These are phyloP conservation scores for Hippocampus barbouri DNA, from an alignment of 2,113 vertebrate genomes.

Conservation along the genomic window DNA sequence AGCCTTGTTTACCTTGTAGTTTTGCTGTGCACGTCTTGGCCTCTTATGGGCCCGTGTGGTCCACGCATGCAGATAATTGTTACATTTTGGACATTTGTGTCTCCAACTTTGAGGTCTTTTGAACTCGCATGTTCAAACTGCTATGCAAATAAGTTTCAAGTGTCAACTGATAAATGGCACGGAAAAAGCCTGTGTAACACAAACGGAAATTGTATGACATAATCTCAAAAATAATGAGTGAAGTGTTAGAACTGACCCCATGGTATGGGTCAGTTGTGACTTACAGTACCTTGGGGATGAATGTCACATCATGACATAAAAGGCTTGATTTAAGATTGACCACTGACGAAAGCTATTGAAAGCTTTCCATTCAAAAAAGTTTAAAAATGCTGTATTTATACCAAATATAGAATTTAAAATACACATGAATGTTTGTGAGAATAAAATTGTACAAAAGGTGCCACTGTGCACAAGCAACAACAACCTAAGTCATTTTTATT, in stretches of 20 bases:
- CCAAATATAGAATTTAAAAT: not conserved
- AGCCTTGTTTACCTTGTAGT: too few species aligned
- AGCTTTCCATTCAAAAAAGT: not conserved
- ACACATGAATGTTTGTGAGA: not conserved
- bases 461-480: too few species aligned
- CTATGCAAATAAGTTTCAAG: too few species aligned
- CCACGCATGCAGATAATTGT: not conserved
- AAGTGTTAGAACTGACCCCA: not conserved
- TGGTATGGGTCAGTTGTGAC: not conserved
- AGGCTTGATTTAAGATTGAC: too few species aligned
- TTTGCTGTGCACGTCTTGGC: too few species aligned
- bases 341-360: not conserved
- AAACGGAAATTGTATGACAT: not conserved
- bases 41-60: too few species aligned
- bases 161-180: not conserved
- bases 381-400: not conserved
- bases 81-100: not conserved
- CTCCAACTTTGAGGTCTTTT: not conserved
- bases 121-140: not conserved
- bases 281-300: not conserved
- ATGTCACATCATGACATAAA: not conserved
- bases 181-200: not conserved
- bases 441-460: too few species aligned
- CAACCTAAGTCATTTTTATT: too few species aligned
- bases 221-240: too few species aligned